A percentile compares a stretch with the other conserved stretches of the same genome.
phyloP scores from a whole-genome alignment of 2,888 invertebrate genomes.

The Tinea semifulvella region DNA sequence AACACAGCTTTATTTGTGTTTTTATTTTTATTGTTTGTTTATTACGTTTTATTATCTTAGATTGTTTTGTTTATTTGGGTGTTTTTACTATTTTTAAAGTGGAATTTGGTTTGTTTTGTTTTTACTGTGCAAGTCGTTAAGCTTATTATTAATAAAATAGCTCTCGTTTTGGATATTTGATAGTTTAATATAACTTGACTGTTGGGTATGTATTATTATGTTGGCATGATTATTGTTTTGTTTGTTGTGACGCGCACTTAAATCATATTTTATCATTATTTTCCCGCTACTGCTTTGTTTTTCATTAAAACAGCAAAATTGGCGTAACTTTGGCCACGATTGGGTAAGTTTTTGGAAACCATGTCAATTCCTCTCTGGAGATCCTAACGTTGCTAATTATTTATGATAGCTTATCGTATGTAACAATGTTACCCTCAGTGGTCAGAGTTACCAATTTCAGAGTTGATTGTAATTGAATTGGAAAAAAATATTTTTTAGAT shows the following conservation, averaged over 20 bases:
- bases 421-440: no score
- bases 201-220: background rate
- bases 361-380: no score
- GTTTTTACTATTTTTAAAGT: background rate
- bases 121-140: background rate
- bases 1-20: conserved; percentile 24
- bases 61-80: conserved; percentile 13
- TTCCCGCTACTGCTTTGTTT: conserved; percentile 32
- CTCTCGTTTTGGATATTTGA: background rate
- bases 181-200: background rate
- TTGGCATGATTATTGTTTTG: conserved; percentile 20
- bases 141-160: background rate
- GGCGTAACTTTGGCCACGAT: background rate
- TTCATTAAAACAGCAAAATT: conserved; percentile 52
- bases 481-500: no score
- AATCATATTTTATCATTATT: conserved; percentile 46
- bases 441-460: no score
- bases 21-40: conserved; percentile 26
- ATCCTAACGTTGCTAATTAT: no score
- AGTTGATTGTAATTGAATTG: no score
- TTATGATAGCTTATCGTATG: no score
- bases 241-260: conserved; percentile 55
- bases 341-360: background rate
- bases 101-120: background rate
- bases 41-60: conserved; percentile 16